A percentile compares a stretch with the other conserved stretches of the same genome.
These are phyloP conservation scores for Tragelaphus imberbis DNA, from an alignment of 2,113 vertebrate species.

Conservation along the genomic window DNA sequence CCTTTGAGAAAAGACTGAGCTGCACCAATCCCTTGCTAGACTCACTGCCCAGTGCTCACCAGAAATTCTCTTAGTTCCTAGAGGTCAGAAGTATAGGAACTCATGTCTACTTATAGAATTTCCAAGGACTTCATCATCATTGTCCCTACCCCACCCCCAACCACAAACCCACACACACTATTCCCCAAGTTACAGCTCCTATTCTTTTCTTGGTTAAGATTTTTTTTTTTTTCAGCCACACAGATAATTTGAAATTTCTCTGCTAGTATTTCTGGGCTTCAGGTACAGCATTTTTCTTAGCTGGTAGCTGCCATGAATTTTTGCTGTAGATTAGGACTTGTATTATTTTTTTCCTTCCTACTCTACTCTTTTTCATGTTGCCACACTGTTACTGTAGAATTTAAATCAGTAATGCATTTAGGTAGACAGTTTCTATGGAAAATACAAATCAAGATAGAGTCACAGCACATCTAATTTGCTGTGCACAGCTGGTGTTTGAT, in stretches of 20 bases:
- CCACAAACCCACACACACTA: fast-evolving
- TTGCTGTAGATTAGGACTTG: neutral
- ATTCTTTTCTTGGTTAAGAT: neutral
- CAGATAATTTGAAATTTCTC: neutral
- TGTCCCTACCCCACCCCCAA: too few relatives aligned
- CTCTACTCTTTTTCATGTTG: neutral
- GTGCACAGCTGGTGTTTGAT: neutral
- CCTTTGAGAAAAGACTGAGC: neutral
- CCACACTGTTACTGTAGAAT: neutral
- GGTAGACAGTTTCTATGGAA: slow-evolving; percentile 15
- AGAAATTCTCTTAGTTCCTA: neutral
- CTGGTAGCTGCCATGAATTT: neutral
- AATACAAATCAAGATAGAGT: slow-evolving; percentile 19
- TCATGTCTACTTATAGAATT: neutral
- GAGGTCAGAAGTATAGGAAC: neutral
- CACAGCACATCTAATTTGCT: slow-evolving; percentile 28
- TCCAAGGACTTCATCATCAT: neutral
- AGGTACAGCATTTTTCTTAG: neutral
- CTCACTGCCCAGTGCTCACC: neutral
- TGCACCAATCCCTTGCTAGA: neutral
- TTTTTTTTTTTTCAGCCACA: neutral
- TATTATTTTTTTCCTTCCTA: neutral
- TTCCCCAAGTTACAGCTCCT: neutral
- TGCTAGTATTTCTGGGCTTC: neutral
- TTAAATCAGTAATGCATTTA: slow-evolving; percentile 27